A percentile compares a stretch with the other conserved stretches of the same genome.
These are phyloP conservation scores for Taurulus bubalis DNA, from an alignment of 2,113 vertebrate genomes.

Conservation along the genomic window DNA sequence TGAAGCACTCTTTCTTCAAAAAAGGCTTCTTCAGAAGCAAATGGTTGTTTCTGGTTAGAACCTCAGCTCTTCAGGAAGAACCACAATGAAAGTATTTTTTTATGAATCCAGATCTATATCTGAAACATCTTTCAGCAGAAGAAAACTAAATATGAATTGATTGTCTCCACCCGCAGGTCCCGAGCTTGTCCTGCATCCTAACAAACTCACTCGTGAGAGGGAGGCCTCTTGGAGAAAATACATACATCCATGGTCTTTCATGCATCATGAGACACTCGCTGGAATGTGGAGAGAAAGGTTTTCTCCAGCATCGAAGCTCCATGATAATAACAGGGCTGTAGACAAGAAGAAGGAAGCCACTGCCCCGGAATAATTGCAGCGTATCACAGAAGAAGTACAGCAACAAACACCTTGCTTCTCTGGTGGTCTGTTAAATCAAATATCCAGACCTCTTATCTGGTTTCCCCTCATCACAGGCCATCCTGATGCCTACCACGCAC, in stretches of 20 bases:
- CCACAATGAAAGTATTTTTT: neutral
- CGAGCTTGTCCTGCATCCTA: neutral
- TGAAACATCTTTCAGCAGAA: neutral
- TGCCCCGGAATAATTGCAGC: neutral
- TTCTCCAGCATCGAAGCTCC: neutral
- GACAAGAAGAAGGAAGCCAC: neutral
- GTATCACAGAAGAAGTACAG: neutral
- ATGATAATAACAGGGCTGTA: neutral
- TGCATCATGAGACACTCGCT: slow-evolving; percentile 39
- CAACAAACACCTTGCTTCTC: slow-evolving; percentile 16
- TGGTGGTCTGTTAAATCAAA: slow-evolving; percentile 17
- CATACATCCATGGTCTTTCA: slow-evolving; percentile 20
- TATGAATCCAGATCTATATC: neutral
- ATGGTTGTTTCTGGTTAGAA: neutral
- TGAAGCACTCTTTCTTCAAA: neutral
- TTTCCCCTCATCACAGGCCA: slow-evolving; percentile 30
- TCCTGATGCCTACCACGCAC: slow-evolving; percentile 13
- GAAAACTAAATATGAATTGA: neutral
- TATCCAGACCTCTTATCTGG: slow-evolving; percentile 32
- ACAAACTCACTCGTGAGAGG: neutral
- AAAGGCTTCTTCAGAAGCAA: neutral
- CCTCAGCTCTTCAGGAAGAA: neutral
- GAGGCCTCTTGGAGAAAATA: neutral
- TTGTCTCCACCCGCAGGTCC: neutral
- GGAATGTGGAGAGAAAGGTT: slow-evolving; percentile 39